Evolutionary conservation across 2,113 vertebrate genomes (phyloP).

Genomic region (Oreochromis spilurus): DNA sequence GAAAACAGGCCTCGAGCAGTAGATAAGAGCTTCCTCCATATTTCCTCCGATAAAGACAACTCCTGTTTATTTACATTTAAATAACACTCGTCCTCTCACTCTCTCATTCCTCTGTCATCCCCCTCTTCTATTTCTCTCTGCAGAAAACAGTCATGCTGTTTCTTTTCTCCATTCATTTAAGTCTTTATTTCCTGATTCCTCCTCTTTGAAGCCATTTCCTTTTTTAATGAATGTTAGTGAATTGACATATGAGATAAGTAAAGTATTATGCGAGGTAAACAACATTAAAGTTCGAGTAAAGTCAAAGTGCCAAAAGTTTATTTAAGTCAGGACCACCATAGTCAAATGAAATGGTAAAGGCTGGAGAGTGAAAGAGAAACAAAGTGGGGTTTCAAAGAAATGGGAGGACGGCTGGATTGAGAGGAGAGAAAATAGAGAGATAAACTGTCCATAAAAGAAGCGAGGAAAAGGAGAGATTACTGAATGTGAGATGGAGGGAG

Average conservation of each 20-base stretch:
- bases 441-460: not conserved
- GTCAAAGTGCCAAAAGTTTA: not conserved
- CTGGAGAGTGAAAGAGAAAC: not conserved
- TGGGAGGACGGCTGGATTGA: not conserved
- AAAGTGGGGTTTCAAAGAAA: not conserved
- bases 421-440: not conserved
- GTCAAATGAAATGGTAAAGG: not conserved
- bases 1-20: constrained; percentile 18
- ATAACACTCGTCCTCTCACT: constrained; percentile 7
- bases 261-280: not conserved
- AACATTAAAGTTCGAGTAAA: not conserved
- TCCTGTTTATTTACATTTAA: constrained; percentile 62
- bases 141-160: not conserved
- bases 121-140: not conserved
- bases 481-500: not conserved
- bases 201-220: not conserved
- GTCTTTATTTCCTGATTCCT: not conserved
- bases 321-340: not conserved
- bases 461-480: not conserved
- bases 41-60: constrained; percentile 29
- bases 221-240: not conserved
- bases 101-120: not conserved
- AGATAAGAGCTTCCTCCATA: constrained; percentile 49
- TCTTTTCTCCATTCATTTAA: not conserved
- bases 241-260: not conserved